These are phyloP conservation scores for Nixonia krombeini DNA, from an alignment of 1,140 invertebrate species.

Conservation along the genomic window DNA sequence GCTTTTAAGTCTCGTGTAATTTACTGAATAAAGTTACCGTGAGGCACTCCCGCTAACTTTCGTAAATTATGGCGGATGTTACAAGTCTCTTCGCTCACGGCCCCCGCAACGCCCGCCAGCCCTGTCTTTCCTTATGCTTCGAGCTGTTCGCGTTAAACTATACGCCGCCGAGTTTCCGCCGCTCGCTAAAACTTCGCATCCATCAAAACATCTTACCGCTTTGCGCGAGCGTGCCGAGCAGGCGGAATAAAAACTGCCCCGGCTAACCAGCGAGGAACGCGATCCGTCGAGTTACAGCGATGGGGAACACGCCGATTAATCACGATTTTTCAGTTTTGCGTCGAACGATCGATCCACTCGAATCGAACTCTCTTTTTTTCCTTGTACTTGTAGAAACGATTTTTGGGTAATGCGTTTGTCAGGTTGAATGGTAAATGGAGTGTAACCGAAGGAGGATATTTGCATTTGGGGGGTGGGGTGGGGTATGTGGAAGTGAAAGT, in stretches of 20 bases:
- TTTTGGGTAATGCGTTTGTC: too few species aligned
- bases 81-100: conserved; percentile 45
- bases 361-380: too few species aligned
- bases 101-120: conserved; percentile 16
- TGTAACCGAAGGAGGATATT: too few species aligned
- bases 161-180: conserved; percentile 31
- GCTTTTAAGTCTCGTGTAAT: conserved; percentile 64
- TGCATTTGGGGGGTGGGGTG: too few species aligned
- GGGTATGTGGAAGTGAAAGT: too few species aligned
- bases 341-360: too few species aligned
- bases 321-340: too few species aligned
- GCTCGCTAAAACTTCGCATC: conserved; percentile 41
- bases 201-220: conserved; percentile 34
- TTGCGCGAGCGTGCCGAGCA: conserved; percentile 17
- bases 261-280: too few species aligned
- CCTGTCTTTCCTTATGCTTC: conserved; percentile 36
- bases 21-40: conserved; percentile 62
- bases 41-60: conserved; percentile 51
- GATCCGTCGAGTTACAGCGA: too few species aligned
- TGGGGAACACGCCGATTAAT: too few species aligned
- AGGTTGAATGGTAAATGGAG: too few species aligned
- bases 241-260: conserved; percentile 28
- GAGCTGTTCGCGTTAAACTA: conserved; percentile 34
- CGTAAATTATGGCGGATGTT: conserved; percentile 54
- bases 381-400: too few species aligned